These are phyloP conservation scores for Branchinecta lindahli DNA, from an alignment of 1,140 invertebrate species.

Conservation along the genomic window DNA sequence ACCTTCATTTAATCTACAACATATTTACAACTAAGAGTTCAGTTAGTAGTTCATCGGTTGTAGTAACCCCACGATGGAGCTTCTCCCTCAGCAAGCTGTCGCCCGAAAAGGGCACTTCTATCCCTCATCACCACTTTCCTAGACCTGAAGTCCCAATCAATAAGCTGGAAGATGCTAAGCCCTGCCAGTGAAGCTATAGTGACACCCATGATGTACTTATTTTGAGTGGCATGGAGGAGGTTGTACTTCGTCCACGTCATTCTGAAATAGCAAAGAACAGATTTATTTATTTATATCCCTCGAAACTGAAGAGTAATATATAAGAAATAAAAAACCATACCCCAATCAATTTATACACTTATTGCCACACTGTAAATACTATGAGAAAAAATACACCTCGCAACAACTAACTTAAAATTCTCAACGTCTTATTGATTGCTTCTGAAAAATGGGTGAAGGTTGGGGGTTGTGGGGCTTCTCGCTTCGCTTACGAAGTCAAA, in stretches of 20 bases:
- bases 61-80: not conserved
- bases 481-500: too few species aligned
- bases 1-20: too few species aligned
- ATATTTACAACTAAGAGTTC: too few species aligned
- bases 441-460: too few species aligned
- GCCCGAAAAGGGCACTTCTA: not conserved
- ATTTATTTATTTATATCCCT: not conserved
- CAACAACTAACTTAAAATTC: too few species aligned
- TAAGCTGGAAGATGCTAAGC: not conserved
- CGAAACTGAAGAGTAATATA: too few species aligned
- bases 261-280: not conserved
- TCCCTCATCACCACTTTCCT: not conserved
- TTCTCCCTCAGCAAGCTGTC: not conserved
- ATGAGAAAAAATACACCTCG: too few species aligned
- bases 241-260: not conserved
- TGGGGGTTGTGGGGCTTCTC: too few species aligned
- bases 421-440: too few species aligned
- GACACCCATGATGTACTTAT: not conserved
- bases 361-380: too few species aligned
- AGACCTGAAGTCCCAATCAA: not conserved
- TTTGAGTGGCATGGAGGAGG: not conserved
- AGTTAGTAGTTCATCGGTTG: not conserved
- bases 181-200: not conserved
- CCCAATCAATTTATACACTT: too few species aligned
- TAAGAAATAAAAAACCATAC: too few species aligned